Evolutionary conservation across 92 coral and sea anemone genomes (phyloP).

Genomic region (Zoanthus sansibaricus): DNA sequence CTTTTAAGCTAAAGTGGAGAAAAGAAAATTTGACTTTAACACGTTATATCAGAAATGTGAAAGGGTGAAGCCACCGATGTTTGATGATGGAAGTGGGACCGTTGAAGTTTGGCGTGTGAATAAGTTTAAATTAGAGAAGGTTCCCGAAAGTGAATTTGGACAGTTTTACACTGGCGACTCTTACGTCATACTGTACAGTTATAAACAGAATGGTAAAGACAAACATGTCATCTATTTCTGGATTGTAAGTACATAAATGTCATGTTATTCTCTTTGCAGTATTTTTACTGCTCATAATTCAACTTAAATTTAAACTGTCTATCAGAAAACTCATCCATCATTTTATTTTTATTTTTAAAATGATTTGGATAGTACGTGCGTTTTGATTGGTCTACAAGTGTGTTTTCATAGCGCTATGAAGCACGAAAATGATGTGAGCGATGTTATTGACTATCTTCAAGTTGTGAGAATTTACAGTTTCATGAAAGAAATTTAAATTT

Average conservation of each 20-base stretch:
- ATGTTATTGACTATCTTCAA: too few species aligned
- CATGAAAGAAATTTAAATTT: too few species aligned
- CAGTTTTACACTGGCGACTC: slow-evolving; percentile 88
- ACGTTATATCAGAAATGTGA: slow-evolving; percentile 52
- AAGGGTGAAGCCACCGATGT: slow-evolving; percentile 34
- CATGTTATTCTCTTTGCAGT: background rate
- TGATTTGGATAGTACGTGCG: too few species aligned
- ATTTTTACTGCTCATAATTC: too few species aligned
- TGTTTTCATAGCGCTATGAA: too few species aligned
- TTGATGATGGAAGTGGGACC: slow-evolving; percentile 72
- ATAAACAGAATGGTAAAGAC: slow-evolving; percentile 53
- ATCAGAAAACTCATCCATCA: too few species aligned
- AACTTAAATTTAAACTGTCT: too few species aligned
- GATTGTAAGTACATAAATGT: slow-evolving; percentile 67
- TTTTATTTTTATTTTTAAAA: too few species aligned
- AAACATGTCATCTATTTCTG: slow-evolving; percentile 82
- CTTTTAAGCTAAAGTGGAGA: slow-evolving; percentile 2
- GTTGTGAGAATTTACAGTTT: too few species aligned
- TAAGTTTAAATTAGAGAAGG: slow-evolving; percentile 45
- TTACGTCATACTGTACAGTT: slow-evolving; percentile 77
- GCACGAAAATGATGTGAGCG: too few species aligned
- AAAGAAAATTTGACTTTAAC: slow-evolving; percentile 69
- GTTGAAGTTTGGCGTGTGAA: slow-evolving; percentile 60
- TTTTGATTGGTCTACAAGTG: too few species aligned
- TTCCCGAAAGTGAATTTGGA: slow-evolving; percentile 51